These are phyloP conservation scores for Thamnophis elegans DNA, from an alignment of 2,797 vertebrate genomes.

Conservation along the genomic window DNA sequence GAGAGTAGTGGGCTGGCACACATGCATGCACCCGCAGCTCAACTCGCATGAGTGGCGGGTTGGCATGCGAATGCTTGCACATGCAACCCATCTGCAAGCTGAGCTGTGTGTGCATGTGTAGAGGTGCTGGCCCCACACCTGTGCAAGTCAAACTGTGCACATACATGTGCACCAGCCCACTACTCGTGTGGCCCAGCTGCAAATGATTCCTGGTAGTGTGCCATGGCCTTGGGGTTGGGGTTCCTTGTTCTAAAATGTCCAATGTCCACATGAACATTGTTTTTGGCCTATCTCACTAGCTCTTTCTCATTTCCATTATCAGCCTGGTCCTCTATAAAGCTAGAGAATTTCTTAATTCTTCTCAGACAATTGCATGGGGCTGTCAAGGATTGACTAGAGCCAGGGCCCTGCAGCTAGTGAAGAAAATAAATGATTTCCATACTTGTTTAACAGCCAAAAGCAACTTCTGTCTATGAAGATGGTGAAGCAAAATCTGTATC, in stretches of 20 bases:
- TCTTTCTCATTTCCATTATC: neutral
- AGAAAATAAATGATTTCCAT: neutral
- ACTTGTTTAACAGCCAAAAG: neutral
- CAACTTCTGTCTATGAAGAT: neutral
- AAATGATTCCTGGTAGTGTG: no score
- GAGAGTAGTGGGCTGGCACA: no score
- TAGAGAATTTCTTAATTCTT: neutral
- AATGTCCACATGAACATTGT: neutral
- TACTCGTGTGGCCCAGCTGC: no score
- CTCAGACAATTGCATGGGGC: neutral
- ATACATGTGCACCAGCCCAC: fast-evolving
- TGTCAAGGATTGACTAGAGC: neutral
- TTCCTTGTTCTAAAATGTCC: neutral
- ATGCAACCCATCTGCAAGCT: no score
- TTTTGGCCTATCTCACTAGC: neutral
- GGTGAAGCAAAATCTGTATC: neutral
- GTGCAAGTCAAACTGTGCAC: no score
- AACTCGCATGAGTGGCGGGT: no score
- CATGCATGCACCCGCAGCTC: no score
- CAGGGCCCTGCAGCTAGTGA: neutral
- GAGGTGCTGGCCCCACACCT: no score
- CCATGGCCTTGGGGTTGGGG: no score
- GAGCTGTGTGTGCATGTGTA: no score
- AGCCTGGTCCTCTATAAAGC: neutral
- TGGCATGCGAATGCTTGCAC: no score